Conservation (phyloP, 1,140 invertebrate species). For the Phymorhynchus buccinoides region DNA sequence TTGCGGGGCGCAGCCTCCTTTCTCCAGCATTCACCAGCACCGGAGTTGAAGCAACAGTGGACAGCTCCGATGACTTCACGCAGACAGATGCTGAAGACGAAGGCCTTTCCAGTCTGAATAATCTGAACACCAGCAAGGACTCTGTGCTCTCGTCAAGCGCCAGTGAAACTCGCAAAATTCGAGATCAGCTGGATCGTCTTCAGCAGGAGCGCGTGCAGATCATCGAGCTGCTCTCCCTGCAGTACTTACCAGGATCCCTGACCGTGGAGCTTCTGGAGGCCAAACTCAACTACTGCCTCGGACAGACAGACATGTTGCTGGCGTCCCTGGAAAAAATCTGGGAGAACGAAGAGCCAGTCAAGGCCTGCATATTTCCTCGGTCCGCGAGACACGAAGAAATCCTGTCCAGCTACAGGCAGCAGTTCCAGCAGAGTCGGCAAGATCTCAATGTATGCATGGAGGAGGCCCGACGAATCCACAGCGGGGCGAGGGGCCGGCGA, state of each 20-base stretch:
- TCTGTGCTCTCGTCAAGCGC: slow-evolving; percentile 11
- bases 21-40: slow-evolving; percentile 40
- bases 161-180: slow-evolving; percentile 41
- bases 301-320: slow-evolving; percentile 68
- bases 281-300: slow-evolving; percentile 70
- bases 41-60: slow-evolving; percentile 51
- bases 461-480: slow-evolving; percentile 47
- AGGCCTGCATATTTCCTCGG: background rate
- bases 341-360: slow-evolving; percentile 42
- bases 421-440: slow-evolving; percentile 56
- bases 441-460: slow-evolving; percentile 57
- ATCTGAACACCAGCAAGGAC: slow-evolving; percentile 6
- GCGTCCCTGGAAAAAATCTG: slow-evolving; percentile 62
- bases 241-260: slow-evolving; percentile 67
- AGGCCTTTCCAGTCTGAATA: slow-evolving; percentile 13
- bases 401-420: slow-evolving; percentile 51
- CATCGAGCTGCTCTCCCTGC: slow-evolving; percentile 63
- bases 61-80: slow-evolving; percentile 59
- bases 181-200: slow-evolving; percentile 62
- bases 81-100: slow-evolving; percentile 53
- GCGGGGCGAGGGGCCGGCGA: slow-evolving; percentile 51
- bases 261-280: slow-evolving; percentile 68
- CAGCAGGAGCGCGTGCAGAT: slow-evolving; percentile 66
- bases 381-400: slow-evolving; percentile 47
- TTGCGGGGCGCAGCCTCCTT: background rate